phyloP scores from a whole-genome alignment of 2,113 vertebrate genomes.

The Menura novaehollandiae region DNA sequence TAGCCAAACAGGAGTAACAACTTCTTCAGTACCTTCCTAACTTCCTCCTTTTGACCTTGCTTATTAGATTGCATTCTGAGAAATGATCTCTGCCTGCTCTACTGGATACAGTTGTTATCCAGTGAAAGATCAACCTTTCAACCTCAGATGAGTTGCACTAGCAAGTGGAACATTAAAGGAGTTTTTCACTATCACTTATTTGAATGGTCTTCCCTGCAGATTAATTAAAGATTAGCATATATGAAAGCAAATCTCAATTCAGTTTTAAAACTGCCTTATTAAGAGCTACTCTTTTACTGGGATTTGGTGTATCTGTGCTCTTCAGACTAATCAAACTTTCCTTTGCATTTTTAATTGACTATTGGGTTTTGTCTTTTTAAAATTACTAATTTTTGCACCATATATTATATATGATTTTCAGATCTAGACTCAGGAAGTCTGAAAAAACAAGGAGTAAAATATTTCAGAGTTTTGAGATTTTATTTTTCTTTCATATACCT shows the following conservation, averaged over 20 bases:
- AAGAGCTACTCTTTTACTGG: neutral
- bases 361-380: neutral
- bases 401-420: neutral
- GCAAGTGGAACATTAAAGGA: neutral
- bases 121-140: neutral
- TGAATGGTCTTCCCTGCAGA: neutral
- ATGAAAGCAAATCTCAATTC: neutral
- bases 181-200: neutral
- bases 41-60: neutral
- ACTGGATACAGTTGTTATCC: neutral
- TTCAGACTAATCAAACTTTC: neutral
- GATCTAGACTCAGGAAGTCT: neutral
- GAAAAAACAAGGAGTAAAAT: neutral
- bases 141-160: neutral
- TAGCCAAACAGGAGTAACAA: neutral
- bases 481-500: neutral
- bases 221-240: neutral
- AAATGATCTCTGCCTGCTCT: neutral
- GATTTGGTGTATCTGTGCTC: neutral
- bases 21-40: neutral
- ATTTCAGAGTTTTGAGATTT: neutral
- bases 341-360: neutral
- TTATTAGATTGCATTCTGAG: neutral
- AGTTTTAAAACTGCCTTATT: neutral
- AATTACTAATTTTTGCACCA: neutral